Percentiles rank a stretch among this genome's conserved stretches.
Evolutionary conservation across 1,140 invertebrate genomes (phyloP).

Genomic region (Eriosoma lanigerum): DNA sequence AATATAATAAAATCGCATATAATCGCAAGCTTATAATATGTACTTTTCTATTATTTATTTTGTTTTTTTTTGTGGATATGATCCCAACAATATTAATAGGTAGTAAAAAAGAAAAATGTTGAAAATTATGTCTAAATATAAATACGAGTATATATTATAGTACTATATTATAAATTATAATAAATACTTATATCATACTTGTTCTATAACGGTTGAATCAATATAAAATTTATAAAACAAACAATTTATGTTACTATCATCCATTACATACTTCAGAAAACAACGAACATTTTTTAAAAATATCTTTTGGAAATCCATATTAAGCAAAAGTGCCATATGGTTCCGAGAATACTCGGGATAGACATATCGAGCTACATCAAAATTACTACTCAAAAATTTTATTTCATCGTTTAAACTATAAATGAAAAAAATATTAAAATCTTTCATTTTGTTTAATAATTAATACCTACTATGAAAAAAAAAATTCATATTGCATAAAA

Average conservation of each 20-base stretch:
- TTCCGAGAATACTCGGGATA: slow-evolving; percentile 6
- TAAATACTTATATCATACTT: slow-evolving; percentile 12
- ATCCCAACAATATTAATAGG: no score
- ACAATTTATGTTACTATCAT: slow-evolving; percentile 20
- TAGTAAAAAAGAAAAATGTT: no score
- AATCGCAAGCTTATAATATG: no score
- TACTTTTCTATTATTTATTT: no score
- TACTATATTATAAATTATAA: no score
- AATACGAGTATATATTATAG: no score
- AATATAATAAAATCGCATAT: no score
- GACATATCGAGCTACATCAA: neutral
- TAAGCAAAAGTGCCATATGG: slow-evolving; percentile 8
- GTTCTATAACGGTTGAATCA: neutral
- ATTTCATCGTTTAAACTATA: slow-evolving; percentile 24
- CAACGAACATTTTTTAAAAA: neutral
- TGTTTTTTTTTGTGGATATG: no score
- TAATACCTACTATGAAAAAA: no score
- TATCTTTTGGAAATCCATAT: slow-evolving; percentile 11
- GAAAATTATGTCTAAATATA: no score
- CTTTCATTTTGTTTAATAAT: no score
- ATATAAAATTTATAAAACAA: slow-evolving; percentile 25
- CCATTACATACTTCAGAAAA: slow-evolving; percentile 21
- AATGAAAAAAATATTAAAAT: neutral
- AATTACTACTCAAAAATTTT: slow-evolving; percentile 5
- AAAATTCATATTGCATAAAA: no score